Base-by-base conservation (phyloP, 2,797 vertebrate genomes). In the Danio jaintianensis region DNA sequence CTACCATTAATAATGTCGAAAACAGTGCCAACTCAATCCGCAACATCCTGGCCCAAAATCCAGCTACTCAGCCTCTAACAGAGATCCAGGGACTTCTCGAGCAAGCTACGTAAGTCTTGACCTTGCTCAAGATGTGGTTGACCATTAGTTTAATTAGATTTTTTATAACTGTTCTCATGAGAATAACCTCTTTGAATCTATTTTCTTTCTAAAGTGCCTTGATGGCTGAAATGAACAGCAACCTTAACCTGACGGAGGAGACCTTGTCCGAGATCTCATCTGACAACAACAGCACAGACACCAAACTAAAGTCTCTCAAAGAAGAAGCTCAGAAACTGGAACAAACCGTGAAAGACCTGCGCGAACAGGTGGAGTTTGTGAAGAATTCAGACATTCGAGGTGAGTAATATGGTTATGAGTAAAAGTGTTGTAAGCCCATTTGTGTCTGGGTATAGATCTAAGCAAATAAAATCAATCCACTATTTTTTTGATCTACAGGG, bases 311-410 rank as follows among this genome's bases (percentile, higher is more conserved):
- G 0, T 13, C 29, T 0, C 86, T 98, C 61, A 94, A 88, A 77
- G 90, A 89, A 0, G 96, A 98, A 5, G 92, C 95, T 50, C 93
- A 95, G 82, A 96, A 92, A 80, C 90, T 99, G 1, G 94, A 97
- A 75, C 90, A 50, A 0, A 94, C 94, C 0, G 94, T 98, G 80
- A 93, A 94, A 69, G 95, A 98, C 71, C 93, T 99, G 71, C 92
- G 94, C 79, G 94, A 96, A 48, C 98, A 98, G 83, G 91, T 99
- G 2, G 96, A 99, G 89, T 96, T 96, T 83, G 96, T 99, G 86
- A 99, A 98, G 89, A 98, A 98, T 88, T 98, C 97, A 0, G 96
- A 99, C 87, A 89, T 99, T 85, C 93, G 93, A 81, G 98, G 98
- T 98, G 77, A 91, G 93, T 84, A 79, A 12, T 16, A 43, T 55